These are phyloP conservation scores for Xestoiulus laeticollis DNA, from an alignment of 2,888 invertebrate genomes.

Conservation along the genomic window DNA sequence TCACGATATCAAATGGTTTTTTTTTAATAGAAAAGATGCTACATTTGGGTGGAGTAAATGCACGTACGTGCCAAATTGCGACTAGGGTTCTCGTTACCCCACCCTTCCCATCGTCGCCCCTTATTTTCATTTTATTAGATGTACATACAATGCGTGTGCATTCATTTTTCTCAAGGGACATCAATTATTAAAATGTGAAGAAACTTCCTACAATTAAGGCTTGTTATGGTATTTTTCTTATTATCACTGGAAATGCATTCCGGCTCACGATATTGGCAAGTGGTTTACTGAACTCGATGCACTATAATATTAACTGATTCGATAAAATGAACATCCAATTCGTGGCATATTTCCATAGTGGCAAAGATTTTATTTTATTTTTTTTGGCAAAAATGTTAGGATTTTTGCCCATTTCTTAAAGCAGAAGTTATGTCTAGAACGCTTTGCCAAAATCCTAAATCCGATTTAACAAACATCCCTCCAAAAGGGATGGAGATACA, in stretches of 20 bases:
- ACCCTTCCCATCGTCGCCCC: background rate
- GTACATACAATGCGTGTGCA: slow-evolving; percentile 18
- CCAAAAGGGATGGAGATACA: background rate
- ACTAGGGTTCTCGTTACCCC: background rate
- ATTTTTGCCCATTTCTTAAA: background rate
- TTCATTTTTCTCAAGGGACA: background rate
- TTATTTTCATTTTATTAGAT: slow-evolving; percentile 10
- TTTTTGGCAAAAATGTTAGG: background rate
- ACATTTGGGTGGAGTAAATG: background rate
- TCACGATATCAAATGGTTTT: background rate
- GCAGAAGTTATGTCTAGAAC: background rate
- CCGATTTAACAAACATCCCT: background rate
- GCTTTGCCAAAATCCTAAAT: background rate
- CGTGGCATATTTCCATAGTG: background rate
- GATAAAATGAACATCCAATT: slow-evolving; percentile 15
- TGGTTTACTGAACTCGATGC: slow-evolving; percentile 20
- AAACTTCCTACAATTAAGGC: slow-evolving; percentile 26
- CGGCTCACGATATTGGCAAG: slow-evolving; percentile 3
- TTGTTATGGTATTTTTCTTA: background rate
- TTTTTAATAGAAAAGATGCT: background rate
- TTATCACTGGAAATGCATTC: slow-evolving; percentile 18
- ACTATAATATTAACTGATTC: slow-evolving; percentile 18
- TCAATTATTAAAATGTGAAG: slow-evolving; percentile 26
- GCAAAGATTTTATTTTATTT: background rate
- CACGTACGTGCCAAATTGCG: background rate